Base-by-base conservation (phyloP, 2,797 vertebrate genomes). In the Toxotes lorentzi region DNA sequence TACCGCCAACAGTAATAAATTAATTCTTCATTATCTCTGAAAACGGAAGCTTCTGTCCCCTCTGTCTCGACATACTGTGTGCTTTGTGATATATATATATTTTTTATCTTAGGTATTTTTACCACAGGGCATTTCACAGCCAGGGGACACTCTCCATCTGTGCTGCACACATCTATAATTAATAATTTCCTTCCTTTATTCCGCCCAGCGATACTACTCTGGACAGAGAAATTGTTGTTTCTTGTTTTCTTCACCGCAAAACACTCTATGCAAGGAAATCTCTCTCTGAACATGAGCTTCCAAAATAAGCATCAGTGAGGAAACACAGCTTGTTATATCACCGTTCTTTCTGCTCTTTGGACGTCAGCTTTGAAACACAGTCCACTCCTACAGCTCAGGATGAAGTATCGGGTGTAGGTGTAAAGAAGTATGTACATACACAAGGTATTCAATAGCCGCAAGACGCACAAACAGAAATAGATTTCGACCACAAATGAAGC, bases 91-190 rank as follows among this genome's bases (percentile, higher is more conserved):
- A 54, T 73, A 3, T 50, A 1, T 66, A 43, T 78, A 76, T 67
- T 72, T 62, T 61, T 35, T 11, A 78, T 77, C n/a, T 23, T 11
- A 57, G 73, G 66, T 86, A 61, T 89, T 89, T 88, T 74, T 70
- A 83, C 86, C 60, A 68, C 40, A 7, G 69, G 86, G 80, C 40
- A 68, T 82, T 78, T 88, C 60, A 73, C 62, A 85, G 79, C 69
- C 79, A 89, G 65, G 70, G 41, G 74, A 86, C 48, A 47, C 57
- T 75, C 61, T 89, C 86, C 86, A 89, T 92, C 91, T 91, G 21
- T 23, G 56, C 41, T 4, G 84, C 72, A 86, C 63, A 69, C 79
- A 91, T 93, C 38, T 67, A 91, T 92, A 89, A 91, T 94, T 84
- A 47, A 93, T 88, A 1, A 85, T 73, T 81, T 85, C 83, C 84